These are phyloP conservation scores for Centroberyx gerrardi DNA, from an alignment of 2,797 vertebrate genomes.

Conservation along the genomic window DNA sequence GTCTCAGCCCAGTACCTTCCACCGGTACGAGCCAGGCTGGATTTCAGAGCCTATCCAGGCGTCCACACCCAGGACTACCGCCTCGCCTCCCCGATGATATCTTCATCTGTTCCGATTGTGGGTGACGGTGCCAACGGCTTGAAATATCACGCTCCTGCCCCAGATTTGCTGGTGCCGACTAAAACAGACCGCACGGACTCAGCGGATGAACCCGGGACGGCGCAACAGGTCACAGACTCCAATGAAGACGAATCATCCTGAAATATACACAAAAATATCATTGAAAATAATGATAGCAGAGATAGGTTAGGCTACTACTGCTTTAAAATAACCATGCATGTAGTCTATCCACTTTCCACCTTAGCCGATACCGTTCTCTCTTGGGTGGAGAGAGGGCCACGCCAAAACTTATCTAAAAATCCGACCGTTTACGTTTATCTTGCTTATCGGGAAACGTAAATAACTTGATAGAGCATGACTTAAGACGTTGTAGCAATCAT, in stretches of 20 bases:
- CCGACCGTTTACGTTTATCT: too few relatives aligned
- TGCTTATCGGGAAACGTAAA: too few relatives aligned
- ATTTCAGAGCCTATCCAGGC: slow-evolving; percentile 87
- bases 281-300: slow-evolving; percentile 6
- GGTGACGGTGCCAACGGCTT: slow-evolving; percentile 48
- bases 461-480: too few relatives aligned
- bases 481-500: too few relatives aligned
- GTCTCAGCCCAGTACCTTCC: slow-evolving; percentile 77
- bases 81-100: slow-evolving; percentile 69
- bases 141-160: slow-evolving; percentile 74
- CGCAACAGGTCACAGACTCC: slow-evolving; percentile 57
- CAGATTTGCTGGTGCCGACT: slow-evolving; percentile 79
- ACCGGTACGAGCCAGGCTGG: slow-evolving; percentile 80
- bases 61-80: slow-evolving; percentile 80
- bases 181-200: slow-evolving; percentile 79
- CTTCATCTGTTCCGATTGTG: slow-evolving; percentile 51
- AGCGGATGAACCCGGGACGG: slow-evolving; percentile 41
- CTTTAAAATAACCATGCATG: slow-evolving; percentile 26
- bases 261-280: background rate
- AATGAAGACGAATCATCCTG: slow-evolving; percentile 7
- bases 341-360: background rate
- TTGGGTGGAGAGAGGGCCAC: background rate
- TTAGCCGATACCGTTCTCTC: too few relatives aligned
- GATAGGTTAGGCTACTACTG: background rate
- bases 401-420: too few relatives aligned